Percentiles rank a stretch among this genome's conserved stretches.
These are phyloP conservation scores for Chydorus sphaericus DNA, from an alignment of 2,888 invertebrate genomes.

Conservation along the genomic window DNA sequence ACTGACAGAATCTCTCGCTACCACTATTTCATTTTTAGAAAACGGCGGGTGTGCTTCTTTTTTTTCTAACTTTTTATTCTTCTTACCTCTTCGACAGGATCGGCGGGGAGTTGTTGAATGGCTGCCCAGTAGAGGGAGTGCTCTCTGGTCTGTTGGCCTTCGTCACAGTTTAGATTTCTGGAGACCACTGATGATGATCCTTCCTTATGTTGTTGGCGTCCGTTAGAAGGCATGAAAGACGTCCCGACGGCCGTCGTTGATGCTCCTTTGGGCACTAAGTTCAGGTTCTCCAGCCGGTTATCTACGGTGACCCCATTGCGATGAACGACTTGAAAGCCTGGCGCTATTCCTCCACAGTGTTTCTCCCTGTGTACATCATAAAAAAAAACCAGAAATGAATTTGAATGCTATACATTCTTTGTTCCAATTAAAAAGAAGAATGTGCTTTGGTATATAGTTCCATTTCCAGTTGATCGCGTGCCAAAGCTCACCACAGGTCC, in stretches of 20 bases:
- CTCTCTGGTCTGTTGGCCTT: constrained; percentile 23
- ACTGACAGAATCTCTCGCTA: background rate
- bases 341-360: constrained; percentile 34
- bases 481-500: background rate
- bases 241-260: no score
- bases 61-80: no score
- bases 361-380: constrained; percentile 29
- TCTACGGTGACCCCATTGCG: constrained; percentile 36
- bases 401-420: background rate
- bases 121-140: constrained; percentile 36
- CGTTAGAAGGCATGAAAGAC: no score
- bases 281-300: constrained; percentile 35
- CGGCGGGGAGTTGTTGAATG: constrained; percentile 33
- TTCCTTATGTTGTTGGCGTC: background rate
- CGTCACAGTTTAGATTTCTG: background rate
- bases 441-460: background rate
- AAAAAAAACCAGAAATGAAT: background rate
- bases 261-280: constrained; percentile 26
- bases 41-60: background rate
- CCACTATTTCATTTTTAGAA: background rate
- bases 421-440: background rate
- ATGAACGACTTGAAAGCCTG: constrained; percentile 33
- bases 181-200: background rate
- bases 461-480: background rate
- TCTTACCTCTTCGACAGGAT: constrained; percentile 28